Evolutionary conservation across 2,888 invertebrate species (phyloP).

Genomic region (Trachelus tabidus): DNA sequence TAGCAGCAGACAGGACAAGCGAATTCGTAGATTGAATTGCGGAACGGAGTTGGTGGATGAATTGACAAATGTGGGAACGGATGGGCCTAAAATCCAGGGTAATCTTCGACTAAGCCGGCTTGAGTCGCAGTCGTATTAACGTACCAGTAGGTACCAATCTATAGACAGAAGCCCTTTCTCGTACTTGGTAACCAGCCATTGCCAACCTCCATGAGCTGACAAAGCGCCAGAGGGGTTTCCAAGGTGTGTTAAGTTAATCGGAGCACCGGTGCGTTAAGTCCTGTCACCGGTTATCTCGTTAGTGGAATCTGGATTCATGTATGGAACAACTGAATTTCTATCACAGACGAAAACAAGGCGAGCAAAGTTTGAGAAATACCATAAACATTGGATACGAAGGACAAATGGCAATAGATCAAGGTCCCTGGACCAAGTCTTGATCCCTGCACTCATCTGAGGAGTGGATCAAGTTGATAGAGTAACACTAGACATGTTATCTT

Average conservation of each 20-base stretch:
- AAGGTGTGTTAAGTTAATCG: constrained; percentile 15
- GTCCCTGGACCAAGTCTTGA: no score
- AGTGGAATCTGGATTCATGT: no score
- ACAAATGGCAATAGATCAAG: no score
- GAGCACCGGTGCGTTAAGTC: constrained; percentile 8
- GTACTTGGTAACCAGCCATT: background rate
- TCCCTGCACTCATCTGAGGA: no score
- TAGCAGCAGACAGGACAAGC: constrained; percentile 32
- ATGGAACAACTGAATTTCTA: no score
- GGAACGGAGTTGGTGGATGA: background rate
- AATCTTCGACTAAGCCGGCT: constrained; percentile 46
- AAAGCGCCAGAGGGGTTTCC: constrained; percentile 10
- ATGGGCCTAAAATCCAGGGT: constrained; percentile 41
- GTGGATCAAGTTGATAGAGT: no score
- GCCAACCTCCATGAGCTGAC: background rate
- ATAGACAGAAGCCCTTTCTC: constrained; percentile 5
- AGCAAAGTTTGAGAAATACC: no score
- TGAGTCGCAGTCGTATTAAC: constrained; percentile 39
- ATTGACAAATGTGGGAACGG: constrained; percentile 2
- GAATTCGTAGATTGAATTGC: background rate
- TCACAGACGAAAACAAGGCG: no score
- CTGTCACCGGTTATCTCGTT: no score
- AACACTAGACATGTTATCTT: no score
- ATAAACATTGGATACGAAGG: no score
- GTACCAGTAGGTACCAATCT: constrained; percentile 13